Base-by-base conservation (phyloP, 2,888 invertebrate genomes). In the Agonopterix subpropinquella region DNA sequence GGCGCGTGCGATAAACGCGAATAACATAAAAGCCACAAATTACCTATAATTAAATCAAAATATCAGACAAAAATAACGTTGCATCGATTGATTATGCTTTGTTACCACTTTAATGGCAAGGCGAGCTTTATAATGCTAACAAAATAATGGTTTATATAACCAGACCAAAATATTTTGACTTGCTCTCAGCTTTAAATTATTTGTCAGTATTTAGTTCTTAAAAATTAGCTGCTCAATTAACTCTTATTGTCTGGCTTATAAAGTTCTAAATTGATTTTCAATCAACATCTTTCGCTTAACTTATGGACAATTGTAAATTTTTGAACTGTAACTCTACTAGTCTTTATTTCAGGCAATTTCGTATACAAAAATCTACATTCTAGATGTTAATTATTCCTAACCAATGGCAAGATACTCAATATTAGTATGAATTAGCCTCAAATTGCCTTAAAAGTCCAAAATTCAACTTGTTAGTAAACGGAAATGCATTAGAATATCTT, bases 401-500 rank as follows among this genome's bases (percentile, higher is more conserved):
- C 13, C 15, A 37, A 10, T 18, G 28, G 43, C 43, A 50, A 44
- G 35, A 45, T 56, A 42, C 11, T 42, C 11, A n/a, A n/a, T 39
- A 39, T 39, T 64, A 58, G 57, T 62, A 57, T 47, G 50, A 51
- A n/a, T 47, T 56, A 64, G 61, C 61, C 60, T 65, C 62, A 45
- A 47, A 9, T 51, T 43, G 56, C 50, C 52, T 53, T 50, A 49
- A 60, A 60, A 59, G 53, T 28, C 9, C 36, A 9, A 9, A 39
- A 28, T 41, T 44, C 36, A 13, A 37, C 1, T 43, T 44, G 10
- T 37, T 41, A 15, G 11, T 7, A 13, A 50, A 46, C 56, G 57
- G 56, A 67, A 65, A 67, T 62, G 61, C 64, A 58, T 45, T 39
- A 47, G 8, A 28, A 44, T 44, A 18, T 35, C 50, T 44, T 64